Conservation (phyloP, 2,888 invertebrate species). For the Cheilosia vernalis region DNA sequence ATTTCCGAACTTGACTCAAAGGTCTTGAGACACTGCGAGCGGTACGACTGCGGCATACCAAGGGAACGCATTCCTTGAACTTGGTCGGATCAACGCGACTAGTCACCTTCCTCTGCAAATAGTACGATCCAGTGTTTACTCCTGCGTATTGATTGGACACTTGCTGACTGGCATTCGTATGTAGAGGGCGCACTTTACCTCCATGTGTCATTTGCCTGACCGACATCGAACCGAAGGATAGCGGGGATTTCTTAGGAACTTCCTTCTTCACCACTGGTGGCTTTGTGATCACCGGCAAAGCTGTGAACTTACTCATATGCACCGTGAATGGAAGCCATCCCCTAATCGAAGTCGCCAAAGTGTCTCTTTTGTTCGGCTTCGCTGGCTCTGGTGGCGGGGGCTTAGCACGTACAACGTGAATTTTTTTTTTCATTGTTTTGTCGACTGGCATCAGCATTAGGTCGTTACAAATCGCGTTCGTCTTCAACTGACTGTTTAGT, state of each 20-base stretch:
- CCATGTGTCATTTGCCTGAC: neutral
- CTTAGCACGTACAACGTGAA: conserved; percentile 12
- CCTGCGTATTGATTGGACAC: neutral
- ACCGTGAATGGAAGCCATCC: conserved; percentile 32
- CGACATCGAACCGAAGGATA: conserved; percentile 1
- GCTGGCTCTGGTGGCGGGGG: neutral
- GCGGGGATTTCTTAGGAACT: neutral
- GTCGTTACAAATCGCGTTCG: conserved; percentile 23
- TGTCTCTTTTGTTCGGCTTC: neutral
- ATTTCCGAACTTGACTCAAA: neutral
- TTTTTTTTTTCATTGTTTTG: conserved; percentile 24
- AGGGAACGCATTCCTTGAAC: neutral
- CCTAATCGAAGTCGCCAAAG: neutral
- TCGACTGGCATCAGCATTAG: conserved; percentile 51
- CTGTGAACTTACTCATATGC: conserved; percentile 5
- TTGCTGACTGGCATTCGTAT: neutral
- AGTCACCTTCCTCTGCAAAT: neutral
- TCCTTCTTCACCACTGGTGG: neutral
- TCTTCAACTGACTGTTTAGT: neutral
- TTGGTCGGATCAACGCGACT: neutral
- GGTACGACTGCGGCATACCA: conserved; percentile 24
- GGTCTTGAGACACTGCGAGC: neutral
- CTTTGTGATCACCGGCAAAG: neutral
- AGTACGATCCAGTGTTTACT: neutral
- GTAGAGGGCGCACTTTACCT: neutral